Percentiles rank a stretch among this genome's conserved stretches.
These are phyloP conservation scores for Cromileptes altivelis DNA, from an alignment of 2,113 vertebrate species.

Conservation along the genomic window DNA sequence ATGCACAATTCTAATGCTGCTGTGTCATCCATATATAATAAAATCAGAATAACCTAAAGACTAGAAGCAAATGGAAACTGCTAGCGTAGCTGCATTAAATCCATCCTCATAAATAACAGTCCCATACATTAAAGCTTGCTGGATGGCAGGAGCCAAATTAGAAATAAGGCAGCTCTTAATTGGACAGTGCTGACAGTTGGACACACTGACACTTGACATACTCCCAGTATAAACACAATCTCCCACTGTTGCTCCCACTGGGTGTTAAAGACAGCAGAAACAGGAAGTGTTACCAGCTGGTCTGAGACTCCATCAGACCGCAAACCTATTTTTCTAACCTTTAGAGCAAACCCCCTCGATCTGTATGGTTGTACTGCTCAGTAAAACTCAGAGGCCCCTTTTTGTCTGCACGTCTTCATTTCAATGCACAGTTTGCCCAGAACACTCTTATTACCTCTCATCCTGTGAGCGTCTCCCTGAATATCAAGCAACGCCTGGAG, in stretches of 20 bases:
- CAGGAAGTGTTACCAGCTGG: not conserved
- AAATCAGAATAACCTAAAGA: not conserved
- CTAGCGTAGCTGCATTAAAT: not conserved
- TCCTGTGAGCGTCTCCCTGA: slow-evolving; percentile 15
- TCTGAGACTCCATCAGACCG: not conserved
- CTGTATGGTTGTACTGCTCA: slow-evolving; percentile 4
- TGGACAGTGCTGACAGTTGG: not conserved
- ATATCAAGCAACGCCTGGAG: slow-evolving; percentile 13
- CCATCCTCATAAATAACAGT: not conserved
- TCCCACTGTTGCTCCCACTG: not conserved
- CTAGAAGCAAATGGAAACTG: not conserved
- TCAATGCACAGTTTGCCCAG: slow-evolving; percentile 6
- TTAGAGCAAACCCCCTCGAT: not conserved
- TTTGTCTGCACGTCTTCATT: slow-evolving; percentile 8
- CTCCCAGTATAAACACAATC: not conserved
- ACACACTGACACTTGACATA: not conserved
- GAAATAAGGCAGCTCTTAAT: not conserved
- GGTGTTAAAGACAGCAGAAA: not conserved
- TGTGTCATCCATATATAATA: too few species aligned
- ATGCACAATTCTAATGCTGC: too few species aligned
- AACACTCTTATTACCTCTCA: slow-evolving; percentile 34
- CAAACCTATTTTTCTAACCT: slow-evolving; percentile 9
- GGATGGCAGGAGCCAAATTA: not conserved
- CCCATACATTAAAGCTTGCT: not conserved
- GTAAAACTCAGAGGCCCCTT: not conserved